Base-by-base conservation (phyloP, 2,797 vertebrate genomes). In the Paguma larvata region DNA sequence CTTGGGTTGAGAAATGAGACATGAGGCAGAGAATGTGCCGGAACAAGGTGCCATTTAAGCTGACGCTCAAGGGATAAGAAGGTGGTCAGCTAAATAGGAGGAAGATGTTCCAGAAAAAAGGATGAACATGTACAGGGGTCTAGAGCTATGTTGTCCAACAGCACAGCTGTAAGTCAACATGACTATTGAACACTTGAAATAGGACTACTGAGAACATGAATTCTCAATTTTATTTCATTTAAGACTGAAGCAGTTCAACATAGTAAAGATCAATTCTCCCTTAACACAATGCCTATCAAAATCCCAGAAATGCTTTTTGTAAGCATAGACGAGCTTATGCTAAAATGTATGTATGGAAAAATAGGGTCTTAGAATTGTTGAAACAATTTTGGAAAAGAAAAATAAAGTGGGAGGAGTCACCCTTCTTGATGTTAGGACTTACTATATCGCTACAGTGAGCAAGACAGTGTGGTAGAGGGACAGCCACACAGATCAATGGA, bases 211-310 rank as follows among this genome's bases (percentile, higher is more conserved):
- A 84, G 62, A 63, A 85, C 10, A 27, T 53, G 10, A 79, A 63
- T 72, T 84, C 70, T 78, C 78, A 23, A 72, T 85, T 78, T 79
- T 84, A 70, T 67, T 89, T 85, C 63, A 88, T 30, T 91, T 80
- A 21, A 88, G 90, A 77, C 6, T 41, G 75, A 96, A 44, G 38
- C 25, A 88, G 44, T 91, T 92, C 65, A 92, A 41, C 46, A 34
- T 2, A 79, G 32, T 89, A 78, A 95, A 89, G 51, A 85, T 56
- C 70, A 94, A 41, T 27, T 77, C 65, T 78, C 34, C 48, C 41
- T 27, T 38, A 72, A 89, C 3, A 63, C 12, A 44, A 94, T 18
- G 77, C 34, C 30, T 82, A 53, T 65, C 59, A 65, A 73, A 92
- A 87, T 53, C 5, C 32, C 41, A 83, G 27, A 67, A 73, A 89